A percentile compares a stretch with the other conserved stretches of the same genome.
phyloP scores from a whole-genome alignment of 1,140 invertebrate species.

The Mactra quadrangularis region DNA sequence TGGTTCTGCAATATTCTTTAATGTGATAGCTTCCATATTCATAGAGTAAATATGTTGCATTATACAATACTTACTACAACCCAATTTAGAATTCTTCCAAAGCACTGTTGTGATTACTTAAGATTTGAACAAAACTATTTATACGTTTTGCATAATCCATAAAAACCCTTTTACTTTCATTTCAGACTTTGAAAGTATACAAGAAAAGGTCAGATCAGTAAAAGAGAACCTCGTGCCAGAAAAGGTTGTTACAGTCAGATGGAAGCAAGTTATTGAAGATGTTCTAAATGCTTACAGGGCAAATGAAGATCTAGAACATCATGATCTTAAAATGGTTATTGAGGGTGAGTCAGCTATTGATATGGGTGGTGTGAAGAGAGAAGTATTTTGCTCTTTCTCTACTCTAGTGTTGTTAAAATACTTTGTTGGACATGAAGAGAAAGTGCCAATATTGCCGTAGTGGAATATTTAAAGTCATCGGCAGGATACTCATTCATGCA shows the following conservation, averaged over 20 bases:
- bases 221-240: not conserved
- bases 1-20: too few relatives aligned
- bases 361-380: not conserved
- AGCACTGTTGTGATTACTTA: too few relatives aligned
- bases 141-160: too few relatives aligned
- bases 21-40: too few relatives aligned
- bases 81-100: too few relatives aligned
- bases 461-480: too few relatives aligned
- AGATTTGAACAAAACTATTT: too few relatives aligned
- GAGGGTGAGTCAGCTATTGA: not conserved
- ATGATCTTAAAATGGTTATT: not conserved
- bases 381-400: not conserved
- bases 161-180: not conserved
- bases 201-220: not conserved
- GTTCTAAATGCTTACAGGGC: not conserved
- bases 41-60: too few relatives aligned
- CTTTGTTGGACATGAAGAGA: not conserved
- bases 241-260: not conserved
- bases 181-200: not conserved
- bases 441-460: not conserved
- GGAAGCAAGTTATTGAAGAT: not conserved
- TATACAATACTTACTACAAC: too few relatives aligned
- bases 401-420: not conserved
- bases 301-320: not conserved
- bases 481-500: too few relatives aligned